A percentile compares a stretch with the other conserved stretches of the same genome.
These are phyloP conservation scores for Microcebus jonahi DNA, from an alignment of 2,113 vertebrate genomes.

Conservation along the genomic window DNA sequence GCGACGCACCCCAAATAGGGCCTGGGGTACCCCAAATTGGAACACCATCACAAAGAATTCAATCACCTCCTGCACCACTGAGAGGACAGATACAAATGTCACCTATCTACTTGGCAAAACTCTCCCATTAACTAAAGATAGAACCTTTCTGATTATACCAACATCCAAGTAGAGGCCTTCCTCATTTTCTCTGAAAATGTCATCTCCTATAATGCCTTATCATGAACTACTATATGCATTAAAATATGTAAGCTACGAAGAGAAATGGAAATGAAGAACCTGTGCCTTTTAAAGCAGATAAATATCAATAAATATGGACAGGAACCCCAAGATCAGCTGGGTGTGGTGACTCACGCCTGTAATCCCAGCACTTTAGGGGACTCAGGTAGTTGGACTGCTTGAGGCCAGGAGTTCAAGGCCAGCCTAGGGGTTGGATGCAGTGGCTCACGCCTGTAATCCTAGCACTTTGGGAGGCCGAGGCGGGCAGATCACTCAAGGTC, in stretches of 20 bases:
- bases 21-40: slow-evolving; percentile 93
- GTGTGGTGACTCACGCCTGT: not conserved
- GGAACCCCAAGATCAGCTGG: not conserved
- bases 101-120: not conserved
- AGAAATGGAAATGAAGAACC: not conserved
- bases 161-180: not conserved
- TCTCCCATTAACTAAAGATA: not conserved
- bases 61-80: slow-evolving; percentile 97
- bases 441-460: too few species aligned
- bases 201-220: not conserved
- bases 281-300: not conserved
- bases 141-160: not conserved
- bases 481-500: too few species aligned
- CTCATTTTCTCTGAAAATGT: not conserved
- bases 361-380: not conserved
- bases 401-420: not conserved
- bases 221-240: not conserved
- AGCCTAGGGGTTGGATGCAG: not conserved
- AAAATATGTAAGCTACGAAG: not conserved
- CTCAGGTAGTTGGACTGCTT: not conserved
- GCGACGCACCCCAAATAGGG: slow-evolving; percentile 91
- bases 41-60: slow-evolving; percentile 96
- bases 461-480: too few species aligned
- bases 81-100: slow-evolving; percentile 34
- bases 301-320: not conserved